Evolutionary conservation across 1,140 invertebrate genomes (phyloP).

Genomic region (Bombus sylvicola): DNA sequence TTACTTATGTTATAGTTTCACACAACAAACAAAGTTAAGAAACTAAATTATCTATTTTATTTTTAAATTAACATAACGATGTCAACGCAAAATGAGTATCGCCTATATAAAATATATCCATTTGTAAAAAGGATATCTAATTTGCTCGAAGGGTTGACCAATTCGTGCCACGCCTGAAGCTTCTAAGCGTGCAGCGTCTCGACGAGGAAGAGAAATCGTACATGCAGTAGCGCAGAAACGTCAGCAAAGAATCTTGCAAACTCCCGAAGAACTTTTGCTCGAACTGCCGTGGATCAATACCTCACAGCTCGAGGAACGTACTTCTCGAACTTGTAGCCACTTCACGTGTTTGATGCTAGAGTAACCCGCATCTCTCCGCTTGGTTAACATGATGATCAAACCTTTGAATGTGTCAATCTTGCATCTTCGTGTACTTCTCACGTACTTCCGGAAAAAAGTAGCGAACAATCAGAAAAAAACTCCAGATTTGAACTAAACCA

Average conservation of each 20-base stretch:
- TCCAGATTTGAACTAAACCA: too few relatives aligned
- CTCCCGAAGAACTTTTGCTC: conserved; percentile 17
- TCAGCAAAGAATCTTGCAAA: conserved; percentile 12
- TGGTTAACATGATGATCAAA: background rate
- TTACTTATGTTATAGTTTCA: too few relatives aligned
- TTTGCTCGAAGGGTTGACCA: background rate
- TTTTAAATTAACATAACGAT: too few relatives aligned
- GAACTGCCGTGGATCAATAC: conserved; percentile 33
- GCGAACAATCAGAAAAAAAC: background rate
- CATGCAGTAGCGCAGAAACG: background rate
- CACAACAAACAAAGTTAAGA: too few relatives aligned
- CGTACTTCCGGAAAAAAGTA: background rate
- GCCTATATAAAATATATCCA: background rate
- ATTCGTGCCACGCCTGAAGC: too few relatives aligned
- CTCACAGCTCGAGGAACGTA: conserved; percentile 3
- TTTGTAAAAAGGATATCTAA: too few relatives aligned
- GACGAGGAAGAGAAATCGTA: background rate
- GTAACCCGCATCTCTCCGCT: background rate
- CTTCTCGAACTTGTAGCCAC: conserved; percentile 1
- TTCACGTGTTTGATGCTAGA: background rate
- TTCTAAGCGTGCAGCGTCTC: background rate
- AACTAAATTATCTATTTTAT: too few relatives aligned
- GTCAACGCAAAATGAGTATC: background rate
- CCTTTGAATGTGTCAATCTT: background rate
- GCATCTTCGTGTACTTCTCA: background rate